A percentile compares a stretch with the other conserved stretches of the same genome.
Conservation (phyloP, 2,113 vertebrate genomes). For the Prunella himalayana region DNA sequence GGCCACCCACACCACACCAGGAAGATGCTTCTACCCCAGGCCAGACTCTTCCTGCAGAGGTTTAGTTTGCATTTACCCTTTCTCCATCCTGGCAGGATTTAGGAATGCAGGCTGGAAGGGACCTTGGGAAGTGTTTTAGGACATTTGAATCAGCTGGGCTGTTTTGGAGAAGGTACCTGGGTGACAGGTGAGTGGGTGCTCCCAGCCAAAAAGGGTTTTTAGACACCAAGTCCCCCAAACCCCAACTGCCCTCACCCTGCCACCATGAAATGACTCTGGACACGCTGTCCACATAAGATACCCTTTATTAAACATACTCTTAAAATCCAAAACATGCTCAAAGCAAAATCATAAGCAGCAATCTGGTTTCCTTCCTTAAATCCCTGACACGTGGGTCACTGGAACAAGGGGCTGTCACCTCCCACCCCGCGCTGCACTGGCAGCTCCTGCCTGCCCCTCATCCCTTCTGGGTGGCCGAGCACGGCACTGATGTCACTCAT, state of each 20-base stretch:
- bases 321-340: constrained; percentile 48
- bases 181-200: background rate
- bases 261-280: accelerated
- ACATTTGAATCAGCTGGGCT: background rate
- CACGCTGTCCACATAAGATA: background rate
- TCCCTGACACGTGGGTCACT: background rate
- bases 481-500: background rate
- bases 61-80: background rate
- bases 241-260: accelerated
- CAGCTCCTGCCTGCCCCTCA: background rate
- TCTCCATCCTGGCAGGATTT: background rate
- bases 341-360: constrained; percentile 41
- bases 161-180: background rate
- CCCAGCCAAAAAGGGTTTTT: background rate
- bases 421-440: background rate
- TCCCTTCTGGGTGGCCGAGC: background rate
- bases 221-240: too few species aligned
- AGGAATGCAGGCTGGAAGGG: background rate
- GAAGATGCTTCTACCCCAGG: background rate
- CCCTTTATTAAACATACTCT: constrained; percentile 58
- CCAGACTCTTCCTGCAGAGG: background rate
- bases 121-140: background rate
- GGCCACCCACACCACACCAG: background rate
- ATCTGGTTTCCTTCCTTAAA: constrained; percentile 12
- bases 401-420: background rate